Base-by-base conservation (phyloP, 2,888 invertebrate species). In the Caradrina clavipalpis region DNA sequence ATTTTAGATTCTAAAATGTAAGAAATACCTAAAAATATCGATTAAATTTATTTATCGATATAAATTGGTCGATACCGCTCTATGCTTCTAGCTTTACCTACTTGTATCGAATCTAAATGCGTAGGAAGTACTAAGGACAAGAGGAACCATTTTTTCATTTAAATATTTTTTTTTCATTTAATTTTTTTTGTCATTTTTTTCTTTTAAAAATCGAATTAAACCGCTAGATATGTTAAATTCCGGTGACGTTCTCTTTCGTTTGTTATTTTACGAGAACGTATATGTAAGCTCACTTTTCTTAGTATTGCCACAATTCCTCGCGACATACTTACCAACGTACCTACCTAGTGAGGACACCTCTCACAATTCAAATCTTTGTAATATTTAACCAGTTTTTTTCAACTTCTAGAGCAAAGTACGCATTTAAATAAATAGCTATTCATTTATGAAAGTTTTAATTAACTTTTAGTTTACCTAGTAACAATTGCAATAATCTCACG, bases 401-500 rank as follows among this genome's bases (percentile, higher is more conserved):
- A 17, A 10, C 31, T 31, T 17, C 8, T 3, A 4, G 17, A 45
- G 13, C 11, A 11, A 13, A 2, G 13, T 39, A n/a, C 3, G 7
- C 19, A 35, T 19, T 50, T 31, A 49, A 56, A 42, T n/a, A 47
- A 63, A 53, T 39, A 11, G 42, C 42, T 6, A 10, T 51, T 1
- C 21, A 26, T 22, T 61, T 17, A 26, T 22, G 26, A 2, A 55
- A 47, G 4, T 22, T 49, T 73, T 53, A 26, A 49, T 47, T 60
- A 8, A n/a, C 21, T 31, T 47, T 47, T 1, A 22, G 2, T 15
- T 15, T 13, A 0, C 17, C 21, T 22, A 35, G 42, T 13, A 4
- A 17, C 11, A 15, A 78, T 83, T 87, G 89, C 90, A 90, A 88
- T 88, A 84, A 87, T 81, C 90, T 89, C 88, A 88, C 88, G 80